A percentile compares a stretch with the other conserved stretches of the same genome.
Conservation (phyloP, 2,113 vertebrate species). For the Barnardius zonarius region DNA sequence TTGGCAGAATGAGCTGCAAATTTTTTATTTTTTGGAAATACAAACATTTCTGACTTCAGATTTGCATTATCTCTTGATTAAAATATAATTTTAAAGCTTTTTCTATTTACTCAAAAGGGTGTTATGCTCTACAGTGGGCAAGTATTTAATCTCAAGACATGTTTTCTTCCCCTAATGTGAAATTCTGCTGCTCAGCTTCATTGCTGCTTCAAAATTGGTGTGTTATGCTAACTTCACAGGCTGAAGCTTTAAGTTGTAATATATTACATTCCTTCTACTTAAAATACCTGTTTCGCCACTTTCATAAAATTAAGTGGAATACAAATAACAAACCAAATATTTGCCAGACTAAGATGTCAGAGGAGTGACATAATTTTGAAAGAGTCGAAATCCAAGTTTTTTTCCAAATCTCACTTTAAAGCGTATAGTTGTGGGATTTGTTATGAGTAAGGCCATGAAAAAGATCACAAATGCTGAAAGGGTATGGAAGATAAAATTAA, state of each 20-base stretch:
- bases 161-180: neutral
- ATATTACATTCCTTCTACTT: neutral
- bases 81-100: neutral
- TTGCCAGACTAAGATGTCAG: constrained; percentile 7
- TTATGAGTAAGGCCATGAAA: neutral
- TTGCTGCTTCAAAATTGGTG: neutral
- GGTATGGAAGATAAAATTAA: neutral
- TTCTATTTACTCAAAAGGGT: neutral
- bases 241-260: neutral
- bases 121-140: neutral
- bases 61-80: neutral
- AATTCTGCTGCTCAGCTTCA: neutral
- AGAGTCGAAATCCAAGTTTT: neutral
- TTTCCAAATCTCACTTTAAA: neutral
- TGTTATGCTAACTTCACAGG: neutral
- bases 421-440: neutral
- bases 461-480: neutral
- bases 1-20: neutral
- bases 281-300: neutral
- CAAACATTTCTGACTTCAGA: neutral
- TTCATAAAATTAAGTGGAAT: neutral
- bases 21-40: neutral
- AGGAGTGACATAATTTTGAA: neutral
- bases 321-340: neutral
- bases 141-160: neutral